Evolutionary conservation across 1,140 invertebrate species (phyloP).

Genomic region (Physella acuta): DNA sequence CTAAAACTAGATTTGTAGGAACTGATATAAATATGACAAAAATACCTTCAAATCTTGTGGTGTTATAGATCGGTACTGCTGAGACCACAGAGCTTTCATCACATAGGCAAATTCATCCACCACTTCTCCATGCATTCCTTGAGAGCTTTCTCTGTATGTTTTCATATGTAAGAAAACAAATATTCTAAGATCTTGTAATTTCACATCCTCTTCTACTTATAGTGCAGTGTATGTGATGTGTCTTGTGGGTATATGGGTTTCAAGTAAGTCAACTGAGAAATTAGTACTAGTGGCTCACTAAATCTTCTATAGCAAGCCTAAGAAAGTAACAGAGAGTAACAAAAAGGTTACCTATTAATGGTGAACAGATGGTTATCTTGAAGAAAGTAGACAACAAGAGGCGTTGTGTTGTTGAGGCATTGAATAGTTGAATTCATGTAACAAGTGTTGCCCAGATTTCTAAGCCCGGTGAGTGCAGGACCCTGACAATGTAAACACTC

Average conservation of each 20-base stretch:
- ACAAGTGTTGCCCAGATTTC: constrained; percentile 73
- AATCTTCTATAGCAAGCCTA: too few species aligned
- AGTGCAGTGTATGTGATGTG: neutral
- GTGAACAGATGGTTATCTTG: constrained; percentile 46
- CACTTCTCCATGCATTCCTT: constrained; percentile 58
- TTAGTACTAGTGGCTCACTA: too few species aligned
- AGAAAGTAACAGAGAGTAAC: too few species aligned
- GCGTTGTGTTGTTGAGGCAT: constrained; percentile 66
- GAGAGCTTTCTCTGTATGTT: constrained; percentile 39
- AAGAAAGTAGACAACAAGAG: constrained; percentile 76
- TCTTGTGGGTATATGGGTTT: too few species aligned
- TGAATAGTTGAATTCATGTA: constrained; percentile 75
- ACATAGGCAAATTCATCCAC: constrained; percentile 61
- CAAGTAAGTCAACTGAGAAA: too few species aligned
- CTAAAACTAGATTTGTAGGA: too few species aligned
- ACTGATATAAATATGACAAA: too few species aligned
- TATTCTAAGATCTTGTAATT: neutral
- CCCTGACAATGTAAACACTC: constrained; percentile 50
- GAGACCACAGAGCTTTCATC: constrained; percentile 60
- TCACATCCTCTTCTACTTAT: neutral
- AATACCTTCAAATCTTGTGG: constrained; percentile 78
- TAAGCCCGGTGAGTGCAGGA: constrained; percentile 72
- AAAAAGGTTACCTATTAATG: constrained; percentile 59
- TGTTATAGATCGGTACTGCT: constrained; percentile 70
- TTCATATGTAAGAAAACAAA: neutral